Evolutionary conservation across 2,888 invertebrate genomes (phyloP).

Genomic region (Julus scanicus): DNA sequence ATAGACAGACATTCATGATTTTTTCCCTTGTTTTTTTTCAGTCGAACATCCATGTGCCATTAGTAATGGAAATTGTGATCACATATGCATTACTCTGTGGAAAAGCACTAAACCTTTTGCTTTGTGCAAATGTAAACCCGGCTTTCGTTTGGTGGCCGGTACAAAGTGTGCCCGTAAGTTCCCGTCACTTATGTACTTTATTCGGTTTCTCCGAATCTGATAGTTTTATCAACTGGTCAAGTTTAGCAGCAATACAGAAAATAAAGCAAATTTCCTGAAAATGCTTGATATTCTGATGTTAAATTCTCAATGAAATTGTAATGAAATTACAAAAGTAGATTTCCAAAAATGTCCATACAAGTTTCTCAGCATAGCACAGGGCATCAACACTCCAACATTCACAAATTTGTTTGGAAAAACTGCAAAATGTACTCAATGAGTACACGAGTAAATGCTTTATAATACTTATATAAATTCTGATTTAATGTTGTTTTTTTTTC

Average conservation of each 20-base stretch:
- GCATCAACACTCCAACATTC: no score
- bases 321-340: no score
- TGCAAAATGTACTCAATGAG: no score
- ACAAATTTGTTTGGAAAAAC: background rate
- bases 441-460: slow-evolving; percentile 1
- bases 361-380: no score
- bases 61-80: slow-evolving; percentile 76
- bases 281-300: no score
- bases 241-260: no score
- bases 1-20: background rate
- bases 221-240: no score
- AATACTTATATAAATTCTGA: slow-evolving; percentile 56
- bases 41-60: slow-evolving; percentile 77
- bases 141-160: slow-evolving; percentile 73
- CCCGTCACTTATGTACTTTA: background rate
- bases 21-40: slow-evolving; percentile 60
- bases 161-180: slow-evolving; percentile 73
- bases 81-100: slow-evolving; percentile 79
- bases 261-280: no score
- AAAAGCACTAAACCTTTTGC: slow-evolving; percentile 69
- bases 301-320: no score
- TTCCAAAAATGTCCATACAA: no score
- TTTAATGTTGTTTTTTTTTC: background rate
- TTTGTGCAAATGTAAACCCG: slow-evolving; percentile 79
- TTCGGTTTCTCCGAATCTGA: background rate